Conservation (phyloP, 2,113 vertebrate genomes). For the Corapipo altera region DNA sequence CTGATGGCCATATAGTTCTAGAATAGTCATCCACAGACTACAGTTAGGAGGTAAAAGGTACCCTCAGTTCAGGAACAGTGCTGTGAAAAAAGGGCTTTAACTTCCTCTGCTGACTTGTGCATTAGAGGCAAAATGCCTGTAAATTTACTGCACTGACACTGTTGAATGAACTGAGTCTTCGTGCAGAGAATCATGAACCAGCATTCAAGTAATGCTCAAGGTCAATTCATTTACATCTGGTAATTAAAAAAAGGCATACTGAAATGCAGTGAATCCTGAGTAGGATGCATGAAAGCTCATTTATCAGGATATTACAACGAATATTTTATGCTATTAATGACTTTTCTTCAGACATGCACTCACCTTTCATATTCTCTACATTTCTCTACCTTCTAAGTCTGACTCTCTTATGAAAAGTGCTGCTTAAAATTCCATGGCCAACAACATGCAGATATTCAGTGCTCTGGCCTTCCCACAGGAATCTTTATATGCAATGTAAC, state of each 20-base stretch:
- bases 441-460: neutral
- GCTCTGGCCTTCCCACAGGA: neutral
- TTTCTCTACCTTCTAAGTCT: neutral
- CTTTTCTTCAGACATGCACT: conserved; percentile 43
- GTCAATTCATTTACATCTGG: conserved; percentile 50
- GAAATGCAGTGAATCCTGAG: conserved; percentile 51
- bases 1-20: neutral
- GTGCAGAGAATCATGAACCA: conserved; percentile 32
- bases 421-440: neutral
- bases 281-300: conserved; percentile 50
- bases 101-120: neutral
- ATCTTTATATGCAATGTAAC: neutral
- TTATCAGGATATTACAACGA: conserved; percentile 58
- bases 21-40: neutral
- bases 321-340: conserved; percentile 53
- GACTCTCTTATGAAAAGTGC: neutral
- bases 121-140: neutral
- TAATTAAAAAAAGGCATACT: conserved; percentile 64
- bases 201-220: conserved; percentile 40
- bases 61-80: neutral
- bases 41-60: neutral
- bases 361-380: neutral
- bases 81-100: neutral
- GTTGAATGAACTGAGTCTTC: conserved; percentile 6
- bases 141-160: neutral